A percentile compares a stretch with the other conserved stretches of the same genome.
These are phyloP conservation scores for Paratrypauchen microcephalus DNA, from an alignment of 2,797 vertebrate genomes.

Conservation along the genomic window DNA sequence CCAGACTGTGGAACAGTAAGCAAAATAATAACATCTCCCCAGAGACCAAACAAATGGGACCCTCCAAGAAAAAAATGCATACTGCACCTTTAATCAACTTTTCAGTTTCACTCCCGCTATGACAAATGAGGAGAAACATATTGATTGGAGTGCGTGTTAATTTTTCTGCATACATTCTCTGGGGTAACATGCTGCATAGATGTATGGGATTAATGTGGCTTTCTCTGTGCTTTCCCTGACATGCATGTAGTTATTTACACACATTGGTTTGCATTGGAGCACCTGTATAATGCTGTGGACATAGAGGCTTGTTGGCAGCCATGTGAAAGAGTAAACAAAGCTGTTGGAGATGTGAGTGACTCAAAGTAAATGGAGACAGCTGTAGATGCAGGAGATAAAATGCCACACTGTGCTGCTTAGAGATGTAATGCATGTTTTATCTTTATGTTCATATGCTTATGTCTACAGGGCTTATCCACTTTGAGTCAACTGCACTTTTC, in stretches of 20 bases:
- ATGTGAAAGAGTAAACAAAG: slow-evolving; percentile 54
- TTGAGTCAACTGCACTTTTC: not conserved
- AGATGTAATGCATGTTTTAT: slow-evolving; percentile 7
- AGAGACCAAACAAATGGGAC: too few relatives aligned
- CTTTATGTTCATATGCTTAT: not conserved
- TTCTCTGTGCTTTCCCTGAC: slow-evolving; percentile 11
- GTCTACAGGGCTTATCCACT: not conserved
- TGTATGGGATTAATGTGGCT: slow-evolving; percentile 23
- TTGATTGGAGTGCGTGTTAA: not conserved
- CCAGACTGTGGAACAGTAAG: too few relatives aligned
- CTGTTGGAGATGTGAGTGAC: slow-evolving; percentile 43
- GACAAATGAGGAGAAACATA: not conserved
- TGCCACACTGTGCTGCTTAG: slow-evolving; percentile 11
- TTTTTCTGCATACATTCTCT: not conserved
- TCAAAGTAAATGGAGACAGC: slow-evolving; percentile 36
- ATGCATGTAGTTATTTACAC: slow-evolving; percentile 42
- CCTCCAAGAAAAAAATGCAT: too few relatives aligned
- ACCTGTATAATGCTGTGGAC: slow-evolving; percentile 40
- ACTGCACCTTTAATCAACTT: not conserved
- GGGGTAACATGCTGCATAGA: not conserved
- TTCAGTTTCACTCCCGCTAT: not conserved
- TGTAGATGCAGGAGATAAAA: slow-evolving; percentile 33
- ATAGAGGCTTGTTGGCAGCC: slow-evolving; percentile 45
- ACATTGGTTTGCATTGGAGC: slow-evolving; percentile 41
- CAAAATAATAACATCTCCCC: too few relatives aligned